Base-by-base conservation (phyloP, 2,888 invertebrate species). In the Cheilosia variabilis region DNA sequence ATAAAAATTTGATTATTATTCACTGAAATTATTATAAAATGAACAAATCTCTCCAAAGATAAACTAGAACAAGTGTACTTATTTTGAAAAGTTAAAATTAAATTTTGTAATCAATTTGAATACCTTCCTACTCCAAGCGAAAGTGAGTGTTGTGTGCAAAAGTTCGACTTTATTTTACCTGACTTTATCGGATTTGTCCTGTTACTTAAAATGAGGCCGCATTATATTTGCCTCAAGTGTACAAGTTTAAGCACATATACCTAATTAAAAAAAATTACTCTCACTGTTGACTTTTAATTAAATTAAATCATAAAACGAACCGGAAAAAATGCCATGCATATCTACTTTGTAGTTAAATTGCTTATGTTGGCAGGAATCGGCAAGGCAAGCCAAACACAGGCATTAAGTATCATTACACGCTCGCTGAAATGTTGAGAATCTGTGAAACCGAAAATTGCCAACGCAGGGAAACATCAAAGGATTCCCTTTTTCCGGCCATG, bases 321-420 rank as follows among this genome's bases (percentile, higher is more conserved):
- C 15, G 15, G 6, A 13, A 66, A 60, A n/a, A 58, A 4, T 7
- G 9, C 3, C 22, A 22, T 19, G 19, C 24, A 22, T 5, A 55
- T 55, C 41, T 55, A 47, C 47, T 60, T 68, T 62, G 66, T 34
- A 75, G 58, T 73, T 68, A 73, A 84, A 84, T 84, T 79, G 83
- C 68, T 72, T 72, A 62, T 55, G 71, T 66, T 83, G 41, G 78
- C 41, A 55, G n/a, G 2, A 66, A 68, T 72, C 68, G 73, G 75
- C 73, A 84, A 60, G 65, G 83, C 45, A 84, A 84, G 69, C 73
- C 79, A 84, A 84, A 65, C 73, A 66, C 60, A 84, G 83, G 73
- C 83, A 79, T 75, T 65, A 69, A 79, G 79, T 75, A 75, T 79
- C 83, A 79, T 84, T 79, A 75, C 79, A 79, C 58, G 79, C 69